Evolutionary conservation across 2,888 invertebrate species (phyloP).

Genomic region (Latrodectus hesperus): DNA sequence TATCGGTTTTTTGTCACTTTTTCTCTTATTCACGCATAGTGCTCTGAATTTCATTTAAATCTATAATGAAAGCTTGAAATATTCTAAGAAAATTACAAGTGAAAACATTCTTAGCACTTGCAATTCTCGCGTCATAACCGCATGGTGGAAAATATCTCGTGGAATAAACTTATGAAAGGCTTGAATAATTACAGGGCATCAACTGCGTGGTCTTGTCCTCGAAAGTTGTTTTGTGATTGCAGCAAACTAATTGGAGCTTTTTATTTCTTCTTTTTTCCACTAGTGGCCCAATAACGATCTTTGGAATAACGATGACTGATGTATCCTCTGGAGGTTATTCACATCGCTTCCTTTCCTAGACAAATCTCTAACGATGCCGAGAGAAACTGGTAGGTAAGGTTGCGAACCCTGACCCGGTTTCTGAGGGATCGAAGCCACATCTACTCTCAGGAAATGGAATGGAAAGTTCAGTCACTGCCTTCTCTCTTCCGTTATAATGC

Average conservation of each 20-base stretch:
- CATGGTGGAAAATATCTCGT: too few relatives aligned
- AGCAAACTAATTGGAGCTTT: not conserved
- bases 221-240: not conserved
- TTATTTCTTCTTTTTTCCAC: conserved; percentile 13
- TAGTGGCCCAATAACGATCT: conserved; percentile 53
- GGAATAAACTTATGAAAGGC: not conserved
- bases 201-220: not conserved
- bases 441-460: conserved; percentile 62
- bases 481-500: conserved; percentile 48
- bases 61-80: too few relatives aligned
- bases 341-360: conserved; percentile 34
- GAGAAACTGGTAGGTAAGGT: conserved; percentile 54
- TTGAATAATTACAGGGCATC: not conserved
- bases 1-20: too few relatives aligned
- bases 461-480: conserved; percentile 65
- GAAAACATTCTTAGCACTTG: too few relatives aligned
- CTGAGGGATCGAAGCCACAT: conserved; percentile 64
- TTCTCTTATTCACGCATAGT: too few relatives aligned
- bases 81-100: too few relatives aligned
- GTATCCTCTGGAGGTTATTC: conserved; percentile 59
- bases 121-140: too few relatives aligned
- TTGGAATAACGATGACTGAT: not conserved
- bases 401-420: conserved; percentile 67
- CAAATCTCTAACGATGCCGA: conserved; percentile 26
- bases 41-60: too few relatives aligned